phyloP scores from a whole-genome alignment of 2,113 vertebrate genomes.

The Sprattus sprattus region DNA sequence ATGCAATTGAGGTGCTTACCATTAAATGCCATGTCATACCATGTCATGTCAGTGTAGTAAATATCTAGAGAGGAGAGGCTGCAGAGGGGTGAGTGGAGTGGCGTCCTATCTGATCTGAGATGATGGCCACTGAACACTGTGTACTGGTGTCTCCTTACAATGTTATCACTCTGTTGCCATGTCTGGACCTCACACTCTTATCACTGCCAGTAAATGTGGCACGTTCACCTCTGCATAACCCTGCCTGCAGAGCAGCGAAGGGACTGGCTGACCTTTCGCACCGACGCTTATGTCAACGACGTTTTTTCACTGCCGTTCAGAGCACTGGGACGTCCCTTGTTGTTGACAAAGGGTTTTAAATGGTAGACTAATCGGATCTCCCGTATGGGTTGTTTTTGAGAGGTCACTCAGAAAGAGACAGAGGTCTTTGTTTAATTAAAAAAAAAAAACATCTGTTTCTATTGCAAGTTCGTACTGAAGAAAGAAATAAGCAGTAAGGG shows the following conservation, averaged over 20 bases:
- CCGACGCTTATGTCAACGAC: neutral
- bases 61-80: neutral
- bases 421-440: neutral
- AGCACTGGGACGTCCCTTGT: neutral
- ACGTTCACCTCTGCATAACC: neutral
- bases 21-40: neutral
- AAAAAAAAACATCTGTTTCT: neutral
- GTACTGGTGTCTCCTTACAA: neutral
- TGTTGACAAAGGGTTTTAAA: neutral
- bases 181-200: neutral
- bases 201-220: neutral
- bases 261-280: neutral
- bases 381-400: neutral
- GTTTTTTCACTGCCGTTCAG: neutral
- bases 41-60: neutral
- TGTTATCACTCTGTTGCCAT: neutral
- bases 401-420: neutral
- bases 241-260: neutral
- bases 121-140: neutral
- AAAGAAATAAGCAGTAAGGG: neutral
- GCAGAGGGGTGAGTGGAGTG: neutral
- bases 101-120: neutral
- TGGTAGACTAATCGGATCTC: neutral
- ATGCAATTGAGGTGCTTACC: no score
- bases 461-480: neutral